phyloP scores from a whole-genome alignment of 2,888 invertebrate species.

The Quadroppia sp. region DNA sequence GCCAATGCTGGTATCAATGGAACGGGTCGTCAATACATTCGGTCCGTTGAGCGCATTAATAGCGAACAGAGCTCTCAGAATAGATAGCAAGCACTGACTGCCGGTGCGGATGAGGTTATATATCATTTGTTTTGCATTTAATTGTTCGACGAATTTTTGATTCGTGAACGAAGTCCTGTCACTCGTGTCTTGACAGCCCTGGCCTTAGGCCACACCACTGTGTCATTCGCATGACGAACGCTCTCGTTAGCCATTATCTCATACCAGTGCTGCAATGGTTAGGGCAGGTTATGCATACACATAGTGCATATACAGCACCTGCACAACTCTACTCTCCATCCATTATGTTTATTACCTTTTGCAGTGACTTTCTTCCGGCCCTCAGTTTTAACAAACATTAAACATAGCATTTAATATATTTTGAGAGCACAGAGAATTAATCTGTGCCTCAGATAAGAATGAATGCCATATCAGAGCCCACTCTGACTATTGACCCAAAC shows the following conservation, averaged over 20 bases:
- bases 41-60: constrained; percentile 25
- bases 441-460: constrained; percentile 6
- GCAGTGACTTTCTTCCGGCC: constrained; percentile 18
- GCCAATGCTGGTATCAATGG: not conserved
- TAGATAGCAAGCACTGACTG: not conserved
- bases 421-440: not conserved
- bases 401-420: not conserved
- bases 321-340: constrained; percentile 7
- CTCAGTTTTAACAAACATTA: constrained; percentile 16
- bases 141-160: constrained; percentile 7
- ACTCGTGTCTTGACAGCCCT: constrained; percentile 4
- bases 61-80: not conserved
- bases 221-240: not conserved
- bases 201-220: not conserved
- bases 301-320: constrained; percentile 20
- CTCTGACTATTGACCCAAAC: constrained; percentile 24
- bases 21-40: constrained; percentile 2
- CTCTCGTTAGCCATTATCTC: constrained; percentile 7
- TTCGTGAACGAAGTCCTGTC: constrained; percentile 16
- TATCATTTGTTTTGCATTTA: constrained; percentile 21
- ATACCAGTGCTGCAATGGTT: not conserved
- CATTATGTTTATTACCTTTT: constrained; percentile 17
- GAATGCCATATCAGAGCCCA: not conserved
- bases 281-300: no score
- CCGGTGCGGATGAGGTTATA: constrained; percentile 27